These are phyloP conservation scores for Oryzias celebensis DNA, from an alignment of 2,113 vertebrate genomes.

Conservation along the genomic window DNA sequence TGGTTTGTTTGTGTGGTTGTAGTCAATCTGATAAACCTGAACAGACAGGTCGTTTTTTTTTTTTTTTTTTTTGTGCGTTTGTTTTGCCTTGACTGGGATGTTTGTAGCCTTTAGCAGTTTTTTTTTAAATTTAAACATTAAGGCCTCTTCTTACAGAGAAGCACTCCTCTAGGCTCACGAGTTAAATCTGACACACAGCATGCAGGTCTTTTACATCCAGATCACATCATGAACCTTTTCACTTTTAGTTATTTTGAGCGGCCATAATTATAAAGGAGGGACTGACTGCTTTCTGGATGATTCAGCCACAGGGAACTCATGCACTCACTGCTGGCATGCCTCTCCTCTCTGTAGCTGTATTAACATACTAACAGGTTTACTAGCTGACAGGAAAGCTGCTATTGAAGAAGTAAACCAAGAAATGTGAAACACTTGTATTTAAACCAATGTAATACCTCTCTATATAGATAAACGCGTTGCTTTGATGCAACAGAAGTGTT, in stretches of 20 bases:
- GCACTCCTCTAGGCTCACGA: too few relatives aligned
- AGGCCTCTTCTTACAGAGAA: too few relatives aligned
- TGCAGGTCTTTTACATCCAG: slow-evolving; percentile 10
- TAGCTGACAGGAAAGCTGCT: background rate
- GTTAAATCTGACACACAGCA: background rate
- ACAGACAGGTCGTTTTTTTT: too few relatives aligned
- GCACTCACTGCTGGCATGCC: slow-evolving; percentile 30
- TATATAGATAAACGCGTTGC: too few relatives aligned
- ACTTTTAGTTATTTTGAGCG: slow-evolving; percentile 65
- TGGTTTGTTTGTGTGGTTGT: background rate
- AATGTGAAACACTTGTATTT: background rate
- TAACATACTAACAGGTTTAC: slow-evolving; percentile 1
- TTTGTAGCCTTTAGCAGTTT: too few relatives aligned
- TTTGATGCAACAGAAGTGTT: too few relatives aligned
- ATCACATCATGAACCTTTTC: slow-evolving; percentile 32
- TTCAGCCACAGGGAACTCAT: slow-evolving; percentile 39
- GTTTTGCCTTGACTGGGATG: too few relatives aligned
- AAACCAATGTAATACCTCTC: background rate
- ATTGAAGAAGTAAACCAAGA: background rate
- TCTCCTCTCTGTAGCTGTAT: slow-evolving; percentile 1
- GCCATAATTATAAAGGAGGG: slow-evolving; percentile 74
- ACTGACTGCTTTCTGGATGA: slow-evolving; percentile 43
- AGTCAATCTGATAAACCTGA: background rate
- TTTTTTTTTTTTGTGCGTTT: too few relatives aligned
- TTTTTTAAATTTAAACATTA: too few relatives aligned